These are phyloP conservation scores for Myripristis jacobus DNA, from an alignment of 2,797 vertebrate species.

Conservation along the genomic window DNA sequence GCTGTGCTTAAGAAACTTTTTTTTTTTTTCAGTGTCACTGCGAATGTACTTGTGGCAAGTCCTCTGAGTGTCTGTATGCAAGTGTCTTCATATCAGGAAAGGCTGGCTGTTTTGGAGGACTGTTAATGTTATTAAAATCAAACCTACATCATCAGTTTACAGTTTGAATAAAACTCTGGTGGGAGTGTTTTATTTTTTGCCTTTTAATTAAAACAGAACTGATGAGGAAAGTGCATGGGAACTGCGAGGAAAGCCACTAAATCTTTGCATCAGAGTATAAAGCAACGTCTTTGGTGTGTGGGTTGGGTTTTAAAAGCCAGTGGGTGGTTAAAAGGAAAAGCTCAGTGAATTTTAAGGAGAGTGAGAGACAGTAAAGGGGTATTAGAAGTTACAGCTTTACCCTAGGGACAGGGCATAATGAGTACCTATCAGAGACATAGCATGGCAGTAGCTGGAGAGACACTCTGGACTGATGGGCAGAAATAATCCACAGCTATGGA, in stretches of 20 bases:
- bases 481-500: constrained; percentile 36
- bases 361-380: constrained; percentile 17
- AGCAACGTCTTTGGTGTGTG: constrained; percentile 23
- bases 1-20: not conserved
- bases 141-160: constrained; percentile 15
- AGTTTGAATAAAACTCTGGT: not conserved
- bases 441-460: constrained; percentile 29
- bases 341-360: constrained; percentile 20
- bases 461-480: constrained; percentile 42
- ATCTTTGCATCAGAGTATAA: constrained; percentile 17
- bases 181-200: not conserved
- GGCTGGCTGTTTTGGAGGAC: not conserved
- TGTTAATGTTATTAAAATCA: not conserved
- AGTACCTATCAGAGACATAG: constrained; percentile 38
- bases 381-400: constrained; percentile 39
- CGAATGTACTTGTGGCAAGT: constrained; percentile 10
- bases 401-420: constrained; percentile 47
- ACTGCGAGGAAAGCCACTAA: constrained; percentile 8
- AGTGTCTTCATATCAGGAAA: constrained; percentile 11
- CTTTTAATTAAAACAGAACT: constrained; percentile 2
- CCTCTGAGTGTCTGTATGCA: not conserved
- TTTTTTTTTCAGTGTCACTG: not conserved
- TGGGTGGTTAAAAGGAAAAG: constrained; percentile 26
- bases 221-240: constrained; percentile 2
- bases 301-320: constrained; percentile 17